Conservation (phyloP, 2,888 invertebrate species). For the Macrosiphum euphorbiae region DNA sequence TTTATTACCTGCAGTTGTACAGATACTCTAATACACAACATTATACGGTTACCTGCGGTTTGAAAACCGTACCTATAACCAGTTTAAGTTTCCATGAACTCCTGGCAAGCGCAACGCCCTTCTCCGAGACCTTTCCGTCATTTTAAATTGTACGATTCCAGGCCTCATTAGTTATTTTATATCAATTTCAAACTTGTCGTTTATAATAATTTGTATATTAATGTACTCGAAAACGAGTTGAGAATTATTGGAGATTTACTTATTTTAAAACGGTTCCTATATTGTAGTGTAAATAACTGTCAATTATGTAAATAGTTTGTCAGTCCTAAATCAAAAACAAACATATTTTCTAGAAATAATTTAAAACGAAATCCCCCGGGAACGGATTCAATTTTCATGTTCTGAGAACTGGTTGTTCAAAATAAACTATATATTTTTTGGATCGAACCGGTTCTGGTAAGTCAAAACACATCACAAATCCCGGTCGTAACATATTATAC, state of each 20-base stretch:
- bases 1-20: neutral
- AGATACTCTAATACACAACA: neutral
- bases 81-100: neutral
- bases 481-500: neutral
- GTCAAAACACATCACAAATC: slow-evolving; percentile 45
- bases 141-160: neutral
- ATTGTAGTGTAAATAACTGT: neutral
- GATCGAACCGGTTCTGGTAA: slow-evolving; percentile 10
- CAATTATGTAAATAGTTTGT: neutral
- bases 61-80: neutral
- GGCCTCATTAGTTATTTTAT: neutral
- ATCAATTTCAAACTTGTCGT: neutral
- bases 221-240: neutral
- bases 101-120: neutral
- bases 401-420: neutral
- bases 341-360: neutral
- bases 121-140: neutral
- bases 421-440: neutral
- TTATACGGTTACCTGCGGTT: neutral
- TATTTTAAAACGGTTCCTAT: neutral
- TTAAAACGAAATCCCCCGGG: neutral
- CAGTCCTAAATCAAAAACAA: neutral
- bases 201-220: neutral
- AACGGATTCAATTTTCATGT: neutral
- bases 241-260: neutral